Conservation (phyloP, 1,140 invertebrate genomes). For the Zaprionus tsacasi region DNA sequence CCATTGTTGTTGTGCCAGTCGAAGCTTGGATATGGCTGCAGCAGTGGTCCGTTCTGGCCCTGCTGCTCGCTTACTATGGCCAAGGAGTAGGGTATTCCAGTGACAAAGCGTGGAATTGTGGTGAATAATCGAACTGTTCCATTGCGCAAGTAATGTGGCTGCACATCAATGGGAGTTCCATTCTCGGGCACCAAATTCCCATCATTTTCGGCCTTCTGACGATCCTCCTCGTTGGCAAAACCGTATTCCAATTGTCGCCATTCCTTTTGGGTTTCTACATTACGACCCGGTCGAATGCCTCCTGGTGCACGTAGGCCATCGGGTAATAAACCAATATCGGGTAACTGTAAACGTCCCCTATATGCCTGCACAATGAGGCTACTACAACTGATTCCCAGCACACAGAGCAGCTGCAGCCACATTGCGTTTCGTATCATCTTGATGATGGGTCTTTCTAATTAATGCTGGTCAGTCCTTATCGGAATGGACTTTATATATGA, state of each 20-base stretch:
- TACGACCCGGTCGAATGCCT: slow-evolving; percentile 26
- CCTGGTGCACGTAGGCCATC: not conserved
- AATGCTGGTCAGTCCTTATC: slow-evolving; percentile 19
- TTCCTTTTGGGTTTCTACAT: slow-evolving; percentile 49
- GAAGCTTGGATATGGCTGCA: slow-evolving; percentile 86
- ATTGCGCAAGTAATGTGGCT: slow-evolving; percentile 57
- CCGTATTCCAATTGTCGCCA: slow-evolving; percentile 88
- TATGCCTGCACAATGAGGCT: slow-evolving; percentile 16
- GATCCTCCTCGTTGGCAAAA: slow-evolving; percentile 85
- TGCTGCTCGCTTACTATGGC: slow-evolving; percentile 85
- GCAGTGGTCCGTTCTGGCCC: slow-evolving; percentile 65
- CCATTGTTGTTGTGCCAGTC: slow-evolving; percentile 85
- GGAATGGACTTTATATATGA: not conserved
- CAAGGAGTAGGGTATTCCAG: slow-evolving; percentile 89
- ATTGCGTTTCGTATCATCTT: slow-evolving; percentile 12
- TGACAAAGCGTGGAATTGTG: slow-evolving; percentile 89
- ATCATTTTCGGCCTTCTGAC: slow-evolving; percentile 85
- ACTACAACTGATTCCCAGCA: not conserved
- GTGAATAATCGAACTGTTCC: slow-evolving; percentile 86
- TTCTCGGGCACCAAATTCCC: slow-evolving; percentile 87
- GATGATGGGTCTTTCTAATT: slow-evolving; percentile 10
- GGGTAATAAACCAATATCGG: not conserved
- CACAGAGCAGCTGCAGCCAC: not conserved
- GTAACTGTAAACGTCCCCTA: not conserved
- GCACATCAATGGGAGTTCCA: slow-evolving; percentile 89